Conservation (phyloP, 2,113 vertebrate genomes). For the Campylomormyrus tamandua region DNA sequence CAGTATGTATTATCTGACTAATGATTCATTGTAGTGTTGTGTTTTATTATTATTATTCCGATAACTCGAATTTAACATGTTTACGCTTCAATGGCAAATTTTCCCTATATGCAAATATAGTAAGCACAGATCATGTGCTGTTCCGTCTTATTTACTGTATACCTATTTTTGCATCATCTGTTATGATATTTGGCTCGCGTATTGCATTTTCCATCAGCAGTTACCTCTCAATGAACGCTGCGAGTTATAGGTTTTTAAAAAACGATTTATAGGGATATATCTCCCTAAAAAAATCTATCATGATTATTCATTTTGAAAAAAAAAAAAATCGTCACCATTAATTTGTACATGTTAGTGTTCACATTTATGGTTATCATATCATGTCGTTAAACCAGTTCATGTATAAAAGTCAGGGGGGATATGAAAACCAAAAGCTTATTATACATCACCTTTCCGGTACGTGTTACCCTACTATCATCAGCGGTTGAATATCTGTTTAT, state of each 20-base stretch:
- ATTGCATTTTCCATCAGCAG: not conserved
- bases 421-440: not conserved
- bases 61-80: not conserved
- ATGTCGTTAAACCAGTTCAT: not conserved
- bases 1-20: not conserved
- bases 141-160: not conserved
- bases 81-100: not conserved
- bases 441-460: not conserved
- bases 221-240: not conserved
- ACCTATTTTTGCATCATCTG: not conserved
- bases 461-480: not conserved
- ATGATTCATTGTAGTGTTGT: not conserved
- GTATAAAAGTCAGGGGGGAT: not conserved
- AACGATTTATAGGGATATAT: not conserved
- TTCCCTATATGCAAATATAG: not conserved
- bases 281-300: not conserved
- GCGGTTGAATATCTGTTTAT: not conserved
- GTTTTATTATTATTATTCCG: not conserved
- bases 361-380: not conserved
- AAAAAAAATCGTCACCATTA: not conserved
- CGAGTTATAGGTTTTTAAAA: not conserved
- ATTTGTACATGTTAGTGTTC: not conserved
- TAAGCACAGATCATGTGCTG: slow-evolving; percentile 16
- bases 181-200: not conserved
- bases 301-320: not conserved